Percentiles rank a stretch among this genome's conserved stretches.
Evolutionary conservation across 2,888 invertebrate genomes (phyloP).

Genomic region (Drosophila greeni): DNA sequence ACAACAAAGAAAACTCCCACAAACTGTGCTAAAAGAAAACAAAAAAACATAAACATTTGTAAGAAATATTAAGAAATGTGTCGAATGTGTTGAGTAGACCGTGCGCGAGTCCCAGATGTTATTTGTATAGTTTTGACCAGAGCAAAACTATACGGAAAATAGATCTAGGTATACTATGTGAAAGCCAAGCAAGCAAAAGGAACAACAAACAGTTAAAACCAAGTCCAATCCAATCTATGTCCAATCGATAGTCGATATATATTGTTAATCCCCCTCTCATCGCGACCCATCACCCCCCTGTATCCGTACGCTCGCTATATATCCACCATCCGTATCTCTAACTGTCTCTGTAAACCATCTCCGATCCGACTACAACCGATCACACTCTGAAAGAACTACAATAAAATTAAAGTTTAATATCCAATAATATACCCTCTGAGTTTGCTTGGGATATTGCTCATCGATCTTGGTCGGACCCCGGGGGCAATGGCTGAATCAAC

Average conservation of each 20-base stretch:
- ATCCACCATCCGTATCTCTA: constrained; percentile 35
- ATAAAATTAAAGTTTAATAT: constrained; percentile 47
- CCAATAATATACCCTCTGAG: constrained; percentile 2
- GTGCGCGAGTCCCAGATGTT: constrained; percentile 63
- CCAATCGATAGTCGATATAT: constrained; percentile 3
- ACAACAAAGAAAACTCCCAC: constrained; percentile 57
- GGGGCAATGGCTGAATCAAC: constrained; percentile 23
- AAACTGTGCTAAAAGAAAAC: constrained; percentile 61
- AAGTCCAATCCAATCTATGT: constrained; percentile 20
- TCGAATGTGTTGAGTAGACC: constrained; percentile 30
- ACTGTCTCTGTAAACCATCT: constrained; percentile 40
- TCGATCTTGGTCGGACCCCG: constrained; percentile 16
- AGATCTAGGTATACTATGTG: constrained; percentile 58
- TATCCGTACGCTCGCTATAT: constrained; percentile 23
- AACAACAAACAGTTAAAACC: constrained; percentile 12
- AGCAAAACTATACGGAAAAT: constrained; percentile 76
- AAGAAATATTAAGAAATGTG: constrained; percentile 37
- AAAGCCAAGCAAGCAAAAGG: constrained; percentile 26
- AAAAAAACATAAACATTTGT: constrained; percentile 31
- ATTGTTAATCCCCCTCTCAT: constrained; percentile 20
- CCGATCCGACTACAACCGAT: constrained; percentile 36
- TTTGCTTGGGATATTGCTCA: constrained; percentile 2
- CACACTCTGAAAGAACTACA: constrained; percentile 41
- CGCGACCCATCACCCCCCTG: constrained; percentile 10
- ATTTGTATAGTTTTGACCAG: constrained; percentile 78